A percentile compares a stretch with the other conserved stretches of the same genome.
Conservation (phyloP, 2,888 invertebrate species). For the Zootermopsis nevadensis region DNA sequence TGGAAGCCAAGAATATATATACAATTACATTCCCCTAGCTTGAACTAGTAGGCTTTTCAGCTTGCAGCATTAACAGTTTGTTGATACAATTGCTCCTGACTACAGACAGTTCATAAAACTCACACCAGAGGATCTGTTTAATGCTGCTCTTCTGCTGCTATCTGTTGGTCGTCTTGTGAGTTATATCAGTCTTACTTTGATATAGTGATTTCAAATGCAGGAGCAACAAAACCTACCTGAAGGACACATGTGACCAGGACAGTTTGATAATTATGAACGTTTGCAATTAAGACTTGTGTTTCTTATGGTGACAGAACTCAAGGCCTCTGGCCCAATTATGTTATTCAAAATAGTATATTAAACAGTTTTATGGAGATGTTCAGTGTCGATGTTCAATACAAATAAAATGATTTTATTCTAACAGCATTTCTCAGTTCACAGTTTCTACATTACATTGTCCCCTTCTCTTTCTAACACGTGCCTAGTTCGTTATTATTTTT, state of each 20-base stretch:
- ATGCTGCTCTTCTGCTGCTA: constrained; percentile 10
- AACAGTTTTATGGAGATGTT: constrained; percentile 38
- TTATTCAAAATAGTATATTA: constrained; percentile 35
- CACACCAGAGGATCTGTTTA: background rate
- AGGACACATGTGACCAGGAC: constrained; percentile 16
- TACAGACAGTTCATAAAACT: constrained; percentile 10
- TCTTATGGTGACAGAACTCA: constrained; percentile 24
- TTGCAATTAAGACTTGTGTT: constrained; percentile 13
- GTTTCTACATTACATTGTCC: no score
- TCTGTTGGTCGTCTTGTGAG: constrained; percentile 22
- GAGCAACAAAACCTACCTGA: background rate
- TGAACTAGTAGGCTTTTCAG: constrained; percentile 17
- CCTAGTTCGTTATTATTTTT: no score
- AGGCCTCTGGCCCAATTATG: constrained; percentile 25
- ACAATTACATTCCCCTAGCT: constrained; percentile 19
- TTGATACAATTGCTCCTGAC: constrained; percentile 6
- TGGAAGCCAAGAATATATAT: background rate
- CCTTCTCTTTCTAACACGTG: no score
- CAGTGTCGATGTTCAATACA: constrained; percentile 45
- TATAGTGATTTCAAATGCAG: constrained; percentile 28
- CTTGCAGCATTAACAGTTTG: constrained; percentile 18
- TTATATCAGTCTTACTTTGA: constrained; percentile 28
- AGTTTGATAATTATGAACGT: constrained; percentile 13
- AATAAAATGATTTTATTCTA: constrained; percentile 44
- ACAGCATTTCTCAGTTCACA: background rate